phyloP scores from a whole-genome alignment of 1,140 invertebrate species.

The Drosophila persimilis region DNA sequence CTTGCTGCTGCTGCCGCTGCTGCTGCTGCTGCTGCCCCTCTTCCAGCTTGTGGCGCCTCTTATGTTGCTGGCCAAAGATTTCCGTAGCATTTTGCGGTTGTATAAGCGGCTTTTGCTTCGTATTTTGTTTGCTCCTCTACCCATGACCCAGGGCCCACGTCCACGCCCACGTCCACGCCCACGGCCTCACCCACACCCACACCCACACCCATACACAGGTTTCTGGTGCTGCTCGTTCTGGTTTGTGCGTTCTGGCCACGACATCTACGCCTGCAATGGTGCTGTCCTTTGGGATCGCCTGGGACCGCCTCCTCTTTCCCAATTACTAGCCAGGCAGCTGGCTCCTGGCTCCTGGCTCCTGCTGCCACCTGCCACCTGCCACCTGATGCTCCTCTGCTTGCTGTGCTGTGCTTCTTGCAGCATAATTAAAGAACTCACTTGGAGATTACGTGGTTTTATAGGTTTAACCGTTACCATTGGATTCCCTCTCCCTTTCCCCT shows the following conservation, averaged over 20 bases:
- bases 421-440: constrained; percentile 81
- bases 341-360: background rate
- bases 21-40: background rate
- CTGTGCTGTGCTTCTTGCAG: constrained; percentile 55
- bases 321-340: too few relatives aligned
- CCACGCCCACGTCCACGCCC: constrained; percentile 7
- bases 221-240: constrained; percentile 5
- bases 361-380: constrained; percentile 8
- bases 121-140: constrained; percentile 66
- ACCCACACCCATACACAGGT: constrained; percentile 11
- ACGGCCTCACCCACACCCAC: constrained; percentile 9
- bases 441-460: constrained; percentile 79
- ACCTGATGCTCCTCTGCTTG: constrained; percentile 17
- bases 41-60: too few relatives aligned
- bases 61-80: constrained; percentile 56
- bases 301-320: constrained; percentile 9
- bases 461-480: constrained; percentile 60
- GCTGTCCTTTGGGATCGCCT: constrained; percentile 3
- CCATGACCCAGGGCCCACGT: constrained; percentile 1
- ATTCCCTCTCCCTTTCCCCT: constrained; percentile 9
- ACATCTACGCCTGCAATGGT: too few relatives aligned
- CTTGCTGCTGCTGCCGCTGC: too few relatives aligned
- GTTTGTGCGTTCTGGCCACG: constrained; percentile 8
- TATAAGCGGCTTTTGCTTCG: constrained; percentile 76
- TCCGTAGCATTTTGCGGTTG: constrained; percentile 79